Conservation (phyloP, 37 sponge, comb jelly and placozoan species). For the Ianthella basta region DNA sequence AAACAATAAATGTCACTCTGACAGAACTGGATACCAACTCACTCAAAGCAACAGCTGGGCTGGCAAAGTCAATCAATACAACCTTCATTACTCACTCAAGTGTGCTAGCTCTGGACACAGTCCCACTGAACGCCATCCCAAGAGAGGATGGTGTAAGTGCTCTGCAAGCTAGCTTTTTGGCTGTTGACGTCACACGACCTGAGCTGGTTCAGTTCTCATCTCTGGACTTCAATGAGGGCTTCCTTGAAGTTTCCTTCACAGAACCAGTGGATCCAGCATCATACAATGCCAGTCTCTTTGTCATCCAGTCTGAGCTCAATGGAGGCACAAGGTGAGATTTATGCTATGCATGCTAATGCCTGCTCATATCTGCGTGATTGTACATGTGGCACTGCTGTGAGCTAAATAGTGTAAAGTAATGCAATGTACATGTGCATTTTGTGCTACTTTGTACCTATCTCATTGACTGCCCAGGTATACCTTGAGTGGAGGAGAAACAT, state of each 20-base stretch:
- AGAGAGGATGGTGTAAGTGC: conserved; percentile 73
- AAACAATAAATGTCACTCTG: conserved; percentile 44
- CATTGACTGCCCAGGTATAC: conserved; percentile 29
- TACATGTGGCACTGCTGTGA: no score
- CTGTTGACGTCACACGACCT: conserved; percentile 63
- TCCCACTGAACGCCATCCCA: conserved; percentile 22
- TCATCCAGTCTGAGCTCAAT: conserved; percentile 50
- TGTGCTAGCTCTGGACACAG: conserved; percentile 46
- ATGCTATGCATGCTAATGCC: not conserved
- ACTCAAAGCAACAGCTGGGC: conserved; percentile 65
- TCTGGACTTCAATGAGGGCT: conserved; percentile 72
- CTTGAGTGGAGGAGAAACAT: conserved; percentile 71
- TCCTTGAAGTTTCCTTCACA: conserved; percentile 63
- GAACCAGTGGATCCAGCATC: conserved; percentile 86
- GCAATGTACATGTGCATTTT: not conserved
- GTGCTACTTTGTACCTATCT: not conserved
- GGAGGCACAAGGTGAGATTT: conserved; percentile 35
- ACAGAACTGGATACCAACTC: conserved; percentile 53
- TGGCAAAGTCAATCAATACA: conserved; percentile 68
- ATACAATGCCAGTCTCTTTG: conserved; percentile 48
- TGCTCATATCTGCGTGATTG: not conserved
- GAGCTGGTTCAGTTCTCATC: conserved; percentile 38
- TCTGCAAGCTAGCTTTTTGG: conserved; percentile 74
- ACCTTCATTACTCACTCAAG: conserved; percentile 68
- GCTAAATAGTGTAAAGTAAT: no score